Percentiles rank a stretch among this genome's conserved stretches.
Evolutionary conservation across 2,888 invertebrate genomes (phyloP).

Genomic region (Heliconius sara): DNA sequence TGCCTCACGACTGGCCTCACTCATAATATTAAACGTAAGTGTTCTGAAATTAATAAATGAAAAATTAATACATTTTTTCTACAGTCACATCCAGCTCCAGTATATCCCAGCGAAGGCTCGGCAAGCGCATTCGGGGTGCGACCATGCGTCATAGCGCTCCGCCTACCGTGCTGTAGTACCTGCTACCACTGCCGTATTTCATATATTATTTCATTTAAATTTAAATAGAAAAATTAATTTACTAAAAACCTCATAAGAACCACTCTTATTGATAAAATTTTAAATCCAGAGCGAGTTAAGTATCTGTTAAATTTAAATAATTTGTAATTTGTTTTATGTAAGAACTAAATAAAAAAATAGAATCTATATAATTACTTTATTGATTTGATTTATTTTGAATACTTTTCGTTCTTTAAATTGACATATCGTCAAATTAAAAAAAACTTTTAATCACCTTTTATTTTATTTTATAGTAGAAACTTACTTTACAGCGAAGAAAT

Average conservation of each 20-base stretch:
- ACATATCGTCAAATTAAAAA: neutral
- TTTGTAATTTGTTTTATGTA: neutral
- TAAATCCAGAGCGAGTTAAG: slow-evolving; percentile 7
- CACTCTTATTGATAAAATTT: slow-evolving; percentile 2
- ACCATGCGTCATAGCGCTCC: slow-evolving; percentile 44
- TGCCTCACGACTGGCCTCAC: no score
- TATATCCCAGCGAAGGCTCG: slow-evolving; percentile 28
- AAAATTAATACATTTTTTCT: no score
- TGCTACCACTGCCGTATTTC: slow-evolving; percentile 5
- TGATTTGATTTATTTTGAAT: neutral
- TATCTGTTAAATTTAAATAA: neutral
- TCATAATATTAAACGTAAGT: no score
- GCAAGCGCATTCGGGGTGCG: slow-evolving; percentile 45
- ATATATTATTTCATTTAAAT: slow-evolving; percentile 11
- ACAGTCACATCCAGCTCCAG: slow-evolving; percentile 27
- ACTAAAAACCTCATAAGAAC: neutral
- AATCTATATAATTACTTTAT: neutral
- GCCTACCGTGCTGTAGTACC: slow-evolving; percentile 26
- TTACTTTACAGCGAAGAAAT: neutral
- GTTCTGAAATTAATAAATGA: no score
- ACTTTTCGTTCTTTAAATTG: neutral
- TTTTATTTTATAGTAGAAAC: neutral
- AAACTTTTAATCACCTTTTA: neutral
- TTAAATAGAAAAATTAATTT: slow-evolving; percentile 4
- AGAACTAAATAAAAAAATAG: neutral